Evolutionary conservation across 2,888 invertebrate species (phyloP).

Genomic region (Caenorhabditis doughertyi): DNA sequence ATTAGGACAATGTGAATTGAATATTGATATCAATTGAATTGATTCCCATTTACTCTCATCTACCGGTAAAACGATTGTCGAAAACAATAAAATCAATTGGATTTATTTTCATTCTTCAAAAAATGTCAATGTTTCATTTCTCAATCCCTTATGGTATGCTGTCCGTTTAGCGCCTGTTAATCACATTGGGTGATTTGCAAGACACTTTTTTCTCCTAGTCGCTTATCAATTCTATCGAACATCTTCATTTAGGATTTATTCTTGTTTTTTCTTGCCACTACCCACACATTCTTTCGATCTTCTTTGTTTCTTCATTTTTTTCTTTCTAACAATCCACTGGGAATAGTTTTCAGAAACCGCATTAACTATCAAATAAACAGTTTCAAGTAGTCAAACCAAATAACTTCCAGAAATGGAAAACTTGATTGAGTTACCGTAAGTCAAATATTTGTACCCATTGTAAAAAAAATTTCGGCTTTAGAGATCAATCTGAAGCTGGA

Average conservation of each 20-base stretch:
- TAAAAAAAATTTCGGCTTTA: constrained; percentile 6
- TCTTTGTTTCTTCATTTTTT: constrained; percentile 1
- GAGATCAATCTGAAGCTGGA: constrained; percentile 61
- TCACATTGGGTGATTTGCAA: constrained; percentile 55
- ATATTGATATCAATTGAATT: constrained; percentile 28
- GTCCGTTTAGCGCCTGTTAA: constrained; percentile 39
- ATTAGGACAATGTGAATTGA: not conserved
- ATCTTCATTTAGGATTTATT: constrained; percentile 30
- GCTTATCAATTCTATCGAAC: constrained; percentile 60
- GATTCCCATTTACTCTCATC: not conserved
- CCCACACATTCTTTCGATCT: not conserved
- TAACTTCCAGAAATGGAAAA: constrained; percentile 48
- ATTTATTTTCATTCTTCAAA: not conserved
- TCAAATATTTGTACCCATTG: not conserved
- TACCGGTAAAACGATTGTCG: not conserved
- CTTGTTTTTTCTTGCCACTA: constrained; percentile 49
- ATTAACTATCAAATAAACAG: not conserved
- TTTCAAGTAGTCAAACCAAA: not conserved
- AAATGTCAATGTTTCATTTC: constrained; percentile 5
- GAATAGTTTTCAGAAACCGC: not conserved
- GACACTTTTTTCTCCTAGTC: constrained; percentile 52
- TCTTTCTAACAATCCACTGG: not conserved
- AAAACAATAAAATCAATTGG: not conserved
- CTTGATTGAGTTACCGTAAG: constrained; percentile 56
- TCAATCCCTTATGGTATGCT: constrained; percentile 16